Base-by-base conservation (phyloP, 2,113 vertebrate genomes). In the Mustela lutreola region DNA sequence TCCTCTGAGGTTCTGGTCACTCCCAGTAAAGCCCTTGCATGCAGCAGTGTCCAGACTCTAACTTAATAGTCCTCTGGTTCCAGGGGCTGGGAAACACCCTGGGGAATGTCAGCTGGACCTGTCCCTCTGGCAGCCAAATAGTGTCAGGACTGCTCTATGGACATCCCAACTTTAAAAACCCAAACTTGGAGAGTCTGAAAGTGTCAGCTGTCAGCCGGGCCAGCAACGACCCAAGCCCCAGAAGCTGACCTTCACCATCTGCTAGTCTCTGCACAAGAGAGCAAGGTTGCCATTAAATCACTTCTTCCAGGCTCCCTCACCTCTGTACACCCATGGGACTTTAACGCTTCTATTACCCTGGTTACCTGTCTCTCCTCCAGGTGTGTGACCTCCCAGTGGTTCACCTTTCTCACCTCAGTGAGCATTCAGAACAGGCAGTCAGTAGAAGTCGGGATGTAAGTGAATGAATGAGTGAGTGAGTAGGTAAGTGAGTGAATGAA, bases 201-300 rank as follows among this genome's bases (percentile, higher is more conserved):
- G 33, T 26, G 33, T 7, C 48, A 42, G 91, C 33, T n/a, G 19
- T 70, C 24, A 22, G 79, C 33, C 67, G 1, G 1, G 48, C 70
- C 45, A 7, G 60, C 85, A 22, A 60, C 24, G 39, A 53, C 18
- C 4, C 62, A 4, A 0, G 0, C 12, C 79, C 60, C 60, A 11
- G 60, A 62, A 12, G 70, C 79, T 12, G 67, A 63, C n/a, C n/a
- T 11, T 26, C 18, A 6, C n/a, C 4, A 22, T n/a, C n/a, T 0
- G 0, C 2, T 28, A 18, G 22, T 4, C 2, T 2, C 11, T 1
- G 36, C 36, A 5, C 0, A 19, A 36, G 45, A 33, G 4, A 19
- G 26, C 45, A 67, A 39, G 9, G 56, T 11, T 16, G 1, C 11
- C 79, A 65, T 26, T 9, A 2, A 24, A 45, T 33, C 3, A 26